A percentile compares a stretch with the other conserved stretches of the same genome.
Conservation (phyloP, 1,140 invertebrate genomes). For the Thaumetopoea pityocampa region DNA sequence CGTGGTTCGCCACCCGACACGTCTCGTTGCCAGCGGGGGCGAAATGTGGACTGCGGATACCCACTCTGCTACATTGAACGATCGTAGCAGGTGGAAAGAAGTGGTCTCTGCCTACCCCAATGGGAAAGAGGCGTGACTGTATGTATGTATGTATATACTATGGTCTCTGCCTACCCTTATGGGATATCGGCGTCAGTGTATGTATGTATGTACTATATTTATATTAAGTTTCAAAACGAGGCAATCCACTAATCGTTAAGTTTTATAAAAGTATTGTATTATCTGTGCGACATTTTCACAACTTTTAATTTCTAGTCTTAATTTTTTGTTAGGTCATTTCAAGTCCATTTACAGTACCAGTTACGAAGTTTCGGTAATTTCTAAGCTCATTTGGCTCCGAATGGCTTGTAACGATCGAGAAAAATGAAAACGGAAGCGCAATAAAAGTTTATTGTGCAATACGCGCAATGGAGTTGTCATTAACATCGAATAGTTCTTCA, state of each 20-base stretch:
- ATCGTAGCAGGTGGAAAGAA: too few relatives aligned
- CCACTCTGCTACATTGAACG: too few relatives aligned
- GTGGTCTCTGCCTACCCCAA: too few relatives aligned
- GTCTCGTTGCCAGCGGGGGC: too few relatives aligned
- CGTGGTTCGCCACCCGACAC: too few relatives aligned
- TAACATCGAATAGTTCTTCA: conserved; percentile 2
- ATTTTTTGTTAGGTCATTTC: conserved; percentile 14
- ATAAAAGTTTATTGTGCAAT: conserved; percentile 4
- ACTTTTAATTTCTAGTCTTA: conserved; percentile 9
- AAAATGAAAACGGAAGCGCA: conserved; percentile 1
- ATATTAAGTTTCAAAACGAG: too few relatives aligned
- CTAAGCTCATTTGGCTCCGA: conserved; percentile 12
- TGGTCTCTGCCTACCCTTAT: too few relatives aligned
- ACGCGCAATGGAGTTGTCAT: conserved; percentile 6
- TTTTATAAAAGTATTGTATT: not conserved
- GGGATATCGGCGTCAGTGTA: too few relatives aligned
- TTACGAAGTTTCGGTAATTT: conserved; percentile 6
- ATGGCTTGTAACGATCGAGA: conserved; percentile 4
- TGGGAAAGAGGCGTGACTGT: too few relatives aligned
- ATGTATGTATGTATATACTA: too few relatives aligned
- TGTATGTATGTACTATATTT: too few relatives aligned
- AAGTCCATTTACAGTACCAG: conserved; percentile 7
- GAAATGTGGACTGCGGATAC: too few relatives aligned
- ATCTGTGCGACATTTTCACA: conserved; percentile 1
- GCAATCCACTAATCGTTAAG: not conserved